phyloP scores from a whole-genome alignment of 2,888 invertebrate species.

The Ochropacha duplaris region DNA sequence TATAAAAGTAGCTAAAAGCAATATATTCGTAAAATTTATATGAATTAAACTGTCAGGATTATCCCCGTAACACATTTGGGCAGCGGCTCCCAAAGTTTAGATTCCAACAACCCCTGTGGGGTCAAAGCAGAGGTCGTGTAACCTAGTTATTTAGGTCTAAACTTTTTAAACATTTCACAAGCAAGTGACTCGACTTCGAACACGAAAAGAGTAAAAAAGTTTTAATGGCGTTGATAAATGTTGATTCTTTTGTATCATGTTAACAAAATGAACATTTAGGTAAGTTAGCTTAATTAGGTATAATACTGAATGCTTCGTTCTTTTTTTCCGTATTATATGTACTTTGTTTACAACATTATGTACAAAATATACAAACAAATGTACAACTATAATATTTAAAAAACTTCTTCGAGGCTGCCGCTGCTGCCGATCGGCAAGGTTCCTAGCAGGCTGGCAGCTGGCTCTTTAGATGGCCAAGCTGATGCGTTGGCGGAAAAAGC shows the following conservation, averaged over 20 bases:
- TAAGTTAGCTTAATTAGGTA: neutral
- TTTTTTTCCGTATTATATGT: too few species aligned
- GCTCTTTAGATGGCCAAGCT: too few species aligned
- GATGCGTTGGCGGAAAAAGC: too few species aligned
- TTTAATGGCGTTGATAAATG: neutral
- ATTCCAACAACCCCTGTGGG: neutral
- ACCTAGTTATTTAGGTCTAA: neutral
- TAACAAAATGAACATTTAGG: neutral
- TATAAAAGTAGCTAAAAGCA: neutral
- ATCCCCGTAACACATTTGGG: neutral
- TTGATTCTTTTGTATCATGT: constrained; percentile 12
- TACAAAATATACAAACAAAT: too few species aligned
- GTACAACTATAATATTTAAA: too few species aligned
- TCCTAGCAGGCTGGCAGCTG: too few species aligned
- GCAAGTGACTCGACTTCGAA: neutral
- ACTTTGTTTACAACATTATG: too few species aligned
- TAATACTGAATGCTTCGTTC: neutral
- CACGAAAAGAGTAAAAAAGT: neutral
- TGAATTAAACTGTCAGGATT: neutral
- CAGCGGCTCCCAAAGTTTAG: neutral
- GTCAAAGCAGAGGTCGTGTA: neutral
- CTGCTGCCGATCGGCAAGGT: too few species aligned
- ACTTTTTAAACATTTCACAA: neutral
- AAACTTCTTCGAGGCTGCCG: too few species aligned
- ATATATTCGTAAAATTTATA: neutral